Conservation (phyloP, 37 sponge, comb jelly and placozoan species). For the Diacarnus erythraeanus region DNA sequence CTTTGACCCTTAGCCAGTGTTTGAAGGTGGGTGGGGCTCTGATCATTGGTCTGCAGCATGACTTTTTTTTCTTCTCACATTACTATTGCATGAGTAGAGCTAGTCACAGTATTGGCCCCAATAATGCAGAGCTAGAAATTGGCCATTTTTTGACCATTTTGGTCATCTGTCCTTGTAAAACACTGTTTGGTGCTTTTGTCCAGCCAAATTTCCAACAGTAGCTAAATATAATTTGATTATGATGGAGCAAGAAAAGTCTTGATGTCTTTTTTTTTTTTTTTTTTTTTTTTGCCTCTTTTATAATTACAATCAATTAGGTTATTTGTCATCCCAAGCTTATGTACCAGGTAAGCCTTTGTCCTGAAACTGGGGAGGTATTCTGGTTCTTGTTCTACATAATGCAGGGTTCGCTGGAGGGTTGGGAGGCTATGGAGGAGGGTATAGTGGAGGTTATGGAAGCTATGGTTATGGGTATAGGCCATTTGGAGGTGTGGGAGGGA, state of each 20-base stretch:
- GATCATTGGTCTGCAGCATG: no score
- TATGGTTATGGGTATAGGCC: constrained; percentile 47
- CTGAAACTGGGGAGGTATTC: no score
- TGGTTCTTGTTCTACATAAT: neutral
- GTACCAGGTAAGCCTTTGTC: constrained; percentile 4
- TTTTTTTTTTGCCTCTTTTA: neutral
- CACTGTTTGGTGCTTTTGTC: no score
- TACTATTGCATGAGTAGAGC: no score
- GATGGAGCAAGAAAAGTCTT: neutral
- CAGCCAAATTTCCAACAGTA: no score
- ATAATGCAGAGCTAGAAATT: neutral
- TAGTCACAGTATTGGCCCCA: no score
- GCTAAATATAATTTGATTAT: neutral
- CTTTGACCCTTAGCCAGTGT: no score
- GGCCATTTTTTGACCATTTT: neutral
- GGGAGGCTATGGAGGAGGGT: constrained; percentile 33
- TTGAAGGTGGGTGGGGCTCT: no score
- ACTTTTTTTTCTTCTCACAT: no score
- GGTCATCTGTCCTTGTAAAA: no score
- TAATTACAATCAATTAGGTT: neutral
- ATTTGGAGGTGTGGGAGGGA: constrained; percentile 23
- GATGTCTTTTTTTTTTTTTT: neutral
- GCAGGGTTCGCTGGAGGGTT: neutral
- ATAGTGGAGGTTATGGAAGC: constrained; percentile 52
- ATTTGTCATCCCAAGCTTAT: neutral